A percentile compares a stretch with the other conserved stretches of the same genome.
Conservation (phyloP, 2,797 vertebrate genomes). For the Mico argentatus region DNA sequence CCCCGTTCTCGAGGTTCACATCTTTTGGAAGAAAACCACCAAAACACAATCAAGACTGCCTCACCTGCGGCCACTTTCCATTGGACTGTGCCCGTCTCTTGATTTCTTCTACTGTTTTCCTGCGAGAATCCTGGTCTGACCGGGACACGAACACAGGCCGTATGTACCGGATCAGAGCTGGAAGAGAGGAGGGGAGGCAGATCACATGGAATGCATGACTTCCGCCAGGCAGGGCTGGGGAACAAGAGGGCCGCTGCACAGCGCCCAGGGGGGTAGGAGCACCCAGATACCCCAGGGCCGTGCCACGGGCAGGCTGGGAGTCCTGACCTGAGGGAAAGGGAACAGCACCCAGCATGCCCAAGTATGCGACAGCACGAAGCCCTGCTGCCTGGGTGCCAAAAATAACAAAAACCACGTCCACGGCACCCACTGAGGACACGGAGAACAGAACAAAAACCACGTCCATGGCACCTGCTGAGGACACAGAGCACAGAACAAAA, state of each 20-base stretch:
- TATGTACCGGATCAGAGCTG: constrained; percentile 97
- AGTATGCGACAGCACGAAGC: fast-evolving
- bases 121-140: constrained; percentile 96
- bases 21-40: fast-evolving
- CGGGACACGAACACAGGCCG: constrained; percentile 97
- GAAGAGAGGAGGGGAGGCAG: background rate
- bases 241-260: fast-evolving
- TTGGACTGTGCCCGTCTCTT: constrained; percentile 92
- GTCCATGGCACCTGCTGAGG: background rate
- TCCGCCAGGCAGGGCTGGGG: fast-evolving
- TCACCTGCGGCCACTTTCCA: constrained; percentile 97
- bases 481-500: fast-evolving
- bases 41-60: background rate
- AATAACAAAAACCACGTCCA: no score
- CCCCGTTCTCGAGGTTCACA: background rate
- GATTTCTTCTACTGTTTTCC: constrained; percentile 98
- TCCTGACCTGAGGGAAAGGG: fast-evolving
- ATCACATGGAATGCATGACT: fast-evolving
- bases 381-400: fast-evolving
- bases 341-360: fast-evolving
- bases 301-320: fast-evolving
- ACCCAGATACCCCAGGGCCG: no score
- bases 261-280: fast-evolving
- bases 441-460: fast-evolving
- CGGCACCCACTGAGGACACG: background rate